A percentile compares a stretch with the other conserved stretches of the same genome.
phyloP scores from a whole-genome alignment of 2,113 vertebrate genomes.

The Tinamus guttatus region DNA sequence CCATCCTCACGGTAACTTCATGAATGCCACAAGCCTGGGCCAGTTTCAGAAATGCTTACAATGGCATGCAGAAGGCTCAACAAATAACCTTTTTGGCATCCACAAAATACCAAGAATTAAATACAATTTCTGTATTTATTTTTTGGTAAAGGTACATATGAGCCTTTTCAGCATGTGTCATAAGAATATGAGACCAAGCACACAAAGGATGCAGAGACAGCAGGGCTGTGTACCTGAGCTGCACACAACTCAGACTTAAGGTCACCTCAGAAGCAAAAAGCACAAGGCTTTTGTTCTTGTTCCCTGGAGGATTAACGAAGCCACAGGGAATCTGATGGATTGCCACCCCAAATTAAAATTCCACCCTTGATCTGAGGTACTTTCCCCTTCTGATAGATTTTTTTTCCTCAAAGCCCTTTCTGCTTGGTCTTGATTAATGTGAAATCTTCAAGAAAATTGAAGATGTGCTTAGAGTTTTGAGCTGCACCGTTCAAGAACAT shows the following conservation, averaged over 20 bases:
- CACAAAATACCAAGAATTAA: accelerated
- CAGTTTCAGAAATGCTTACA: background rate
- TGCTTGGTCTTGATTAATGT: background rate
- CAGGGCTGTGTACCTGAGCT: too few relatives aligned
- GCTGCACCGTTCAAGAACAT: background rate
- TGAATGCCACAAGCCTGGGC: accelerated
- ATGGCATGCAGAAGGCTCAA: background rate
- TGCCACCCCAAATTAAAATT: background rate
- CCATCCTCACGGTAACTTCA: background rate
- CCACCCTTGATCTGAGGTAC: background rate
- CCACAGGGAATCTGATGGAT: accelerated
- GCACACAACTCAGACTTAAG: background rate
- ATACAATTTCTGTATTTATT: background rate
- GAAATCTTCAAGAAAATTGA: background rate
- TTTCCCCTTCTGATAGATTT: background rate
- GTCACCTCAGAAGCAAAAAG: background rate
- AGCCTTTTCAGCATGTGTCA: background rate
- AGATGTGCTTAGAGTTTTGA: background rate
- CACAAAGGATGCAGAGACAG: background rate
- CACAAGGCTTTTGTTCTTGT: background rate
- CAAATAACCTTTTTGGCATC: background rate
- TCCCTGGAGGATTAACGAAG: background rate
- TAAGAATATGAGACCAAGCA: background rate
- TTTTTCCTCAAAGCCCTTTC: background rate
- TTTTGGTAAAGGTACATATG: background rate